Base-by-base conservation (phyloP, 2,888 invertebrate species). In the Callyntrura sp. region DNA sequence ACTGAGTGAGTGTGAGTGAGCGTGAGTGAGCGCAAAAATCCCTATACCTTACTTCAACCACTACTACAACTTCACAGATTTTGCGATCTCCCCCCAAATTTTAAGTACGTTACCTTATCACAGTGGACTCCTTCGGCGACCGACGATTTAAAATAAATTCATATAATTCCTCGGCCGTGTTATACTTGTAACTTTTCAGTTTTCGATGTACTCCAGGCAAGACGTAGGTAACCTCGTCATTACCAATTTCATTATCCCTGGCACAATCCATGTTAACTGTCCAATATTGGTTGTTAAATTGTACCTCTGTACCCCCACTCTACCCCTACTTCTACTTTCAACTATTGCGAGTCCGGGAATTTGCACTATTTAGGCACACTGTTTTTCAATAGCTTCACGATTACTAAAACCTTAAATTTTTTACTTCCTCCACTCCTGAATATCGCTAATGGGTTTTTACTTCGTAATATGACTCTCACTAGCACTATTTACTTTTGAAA, bases 51-150 rank as follows among this genome's bases (percentile, higher is more conserved):
- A n/a, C 11, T 45, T 11, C 45, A 45, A 45, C 45, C 5, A 45
- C 11, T 12, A 3, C 14, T n/a, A 55, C n/a, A 3, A 55, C n/a
- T 55, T 55, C 55, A 55, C 55, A 55, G 8, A 9, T 55, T 20
- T 8, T 20, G 3, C 3, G 1, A 28, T 35, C 45, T n/a, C n/a
- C n/a, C n/a, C n/a, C n/a, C n/a, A n/a, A n/a, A 45, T 73, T 5
- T 45, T 25, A 6, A 20, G 0, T 25, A n/a, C 57, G 12, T 51
- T 88, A 88, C 88, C 76, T 88, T 17, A 88, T 88, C 73, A 88
- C 88, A 83, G 68, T 43, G 20, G 57, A 8, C 28, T 88, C 88
- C 48, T 70, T 88, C 0, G 88, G 88, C 0, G 82, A 62, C n/a
- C 25, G n/a, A 6, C 23, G 14, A 0, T 14, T 35, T 20, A 88